A percentile compares a stretch with the other conserved stretches of the same genome.
Conservation (phyloP, 2,797 vertebrate species). For the Danio choprae region DNA sequence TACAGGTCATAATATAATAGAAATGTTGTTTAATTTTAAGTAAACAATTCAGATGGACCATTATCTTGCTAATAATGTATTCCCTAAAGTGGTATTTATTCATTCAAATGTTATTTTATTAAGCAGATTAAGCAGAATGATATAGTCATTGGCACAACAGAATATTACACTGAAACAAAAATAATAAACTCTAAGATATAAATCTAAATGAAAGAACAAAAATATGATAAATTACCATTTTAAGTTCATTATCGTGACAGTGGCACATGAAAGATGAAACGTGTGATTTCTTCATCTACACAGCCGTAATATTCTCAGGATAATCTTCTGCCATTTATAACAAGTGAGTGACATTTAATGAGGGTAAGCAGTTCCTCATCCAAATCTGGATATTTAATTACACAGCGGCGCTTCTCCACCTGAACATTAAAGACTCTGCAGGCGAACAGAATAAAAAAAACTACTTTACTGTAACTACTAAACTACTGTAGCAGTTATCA, state of each 20-base stretch:
- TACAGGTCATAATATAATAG: no score
- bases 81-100: not conserved
- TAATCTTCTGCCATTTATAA: not conserved
- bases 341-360: constrained; percentile 41
- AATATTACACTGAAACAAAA: not conserved
- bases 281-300: not conserved
- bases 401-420: constrained; percentile 3
- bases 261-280: no score
- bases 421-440: not conserved
- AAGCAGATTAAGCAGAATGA: not conserved
- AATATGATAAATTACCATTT: no score
- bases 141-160: not conserved
- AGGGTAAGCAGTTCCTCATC: constrained; percentile 20
- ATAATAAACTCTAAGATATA: not conserved
- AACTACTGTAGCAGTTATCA: no score
- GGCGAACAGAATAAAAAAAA: no score
- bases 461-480: no score
- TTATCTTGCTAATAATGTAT: no score
- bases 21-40: no score
- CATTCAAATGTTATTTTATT: not conserved
- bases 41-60: no score
- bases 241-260: no score
- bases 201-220: no score
- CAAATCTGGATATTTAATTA: constrained; percentile 36
- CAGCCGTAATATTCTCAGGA: not conserved